Evolutionary conservation across 2,113 vertebrate species (phyloP).

Genomic region (Stigmatopora argus): DNA sequence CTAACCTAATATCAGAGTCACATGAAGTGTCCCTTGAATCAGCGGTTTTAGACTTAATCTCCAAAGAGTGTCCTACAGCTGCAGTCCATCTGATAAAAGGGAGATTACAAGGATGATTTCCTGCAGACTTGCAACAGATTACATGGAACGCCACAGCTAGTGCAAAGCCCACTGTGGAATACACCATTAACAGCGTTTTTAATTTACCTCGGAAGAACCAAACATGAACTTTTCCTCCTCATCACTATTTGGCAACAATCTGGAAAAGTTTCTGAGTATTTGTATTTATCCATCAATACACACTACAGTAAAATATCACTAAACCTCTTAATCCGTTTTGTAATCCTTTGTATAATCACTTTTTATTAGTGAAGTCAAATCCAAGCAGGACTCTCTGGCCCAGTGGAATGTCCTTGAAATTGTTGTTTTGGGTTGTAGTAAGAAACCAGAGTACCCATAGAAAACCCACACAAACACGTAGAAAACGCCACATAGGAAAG

Average conservation of each 20-base stretch:
- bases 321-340: conserved; percentile 46
- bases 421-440: no score
- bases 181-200: not conserved
- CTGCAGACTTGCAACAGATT: conserved; percentile 43
- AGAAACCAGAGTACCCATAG: no score
- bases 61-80: conserved; percentile 25
- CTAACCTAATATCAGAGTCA: conserved; percentile 23
- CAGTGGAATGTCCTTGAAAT: conserved; percentile 7
- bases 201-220: not conserved
- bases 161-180: not conserved
- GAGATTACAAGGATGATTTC: conserved; percentile 61
- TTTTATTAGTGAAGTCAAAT: conserved; percentile 39
- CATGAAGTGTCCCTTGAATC: conserved; percentile 27
- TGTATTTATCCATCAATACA: conserved; percentile 6
- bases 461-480: no score
- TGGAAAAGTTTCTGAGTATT: conserved; percentile 6
- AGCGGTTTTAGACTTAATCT: conserved; percentile 45
- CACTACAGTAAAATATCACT: conserved; percentile 33
- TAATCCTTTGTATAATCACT: conserved; percentile 59
- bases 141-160: conserved; percentile 16
- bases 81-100: conserved; percentile 52
- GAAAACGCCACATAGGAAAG: no score
- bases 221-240: conserved; percentile 2
- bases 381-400: conserved; percentile 15
- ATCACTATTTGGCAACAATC: not conserved